Evolutionary conservation across 2,113 vertebrate species (phyloP).

Genomic region (Blennius ocellaris): DNA sequence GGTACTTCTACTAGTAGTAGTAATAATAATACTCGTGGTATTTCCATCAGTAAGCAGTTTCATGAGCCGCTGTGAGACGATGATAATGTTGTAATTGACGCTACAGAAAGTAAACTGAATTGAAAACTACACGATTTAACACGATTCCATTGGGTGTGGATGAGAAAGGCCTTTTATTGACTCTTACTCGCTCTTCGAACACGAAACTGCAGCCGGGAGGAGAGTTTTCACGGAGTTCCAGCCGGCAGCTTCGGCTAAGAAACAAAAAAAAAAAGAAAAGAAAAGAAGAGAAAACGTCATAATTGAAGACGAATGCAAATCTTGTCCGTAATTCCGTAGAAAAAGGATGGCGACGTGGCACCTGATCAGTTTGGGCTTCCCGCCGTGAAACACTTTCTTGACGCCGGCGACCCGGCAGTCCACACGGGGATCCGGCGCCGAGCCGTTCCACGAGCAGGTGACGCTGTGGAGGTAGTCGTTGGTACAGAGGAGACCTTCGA

Average conservation of each 20-base stretch:
- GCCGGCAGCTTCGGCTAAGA: slow-evolving; percentile 57
- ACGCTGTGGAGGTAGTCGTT: slow-evolving; percentile 71
- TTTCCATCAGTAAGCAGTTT: no score
- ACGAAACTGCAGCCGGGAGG: slow-evolving; percentile 65
- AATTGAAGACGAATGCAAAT: neutral
- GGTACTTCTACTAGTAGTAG: no score
- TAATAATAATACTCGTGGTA: no score
- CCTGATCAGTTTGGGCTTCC: fast-evolving
- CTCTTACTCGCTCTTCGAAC: slow-evolving; percentile 61
- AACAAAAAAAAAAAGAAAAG: neutral
- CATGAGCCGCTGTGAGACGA: no score
- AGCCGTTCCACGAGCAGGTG: slow-evolving; percentile 66
- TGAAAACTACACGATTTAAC: no score
- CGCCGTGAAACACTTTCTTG: fast-evolving
- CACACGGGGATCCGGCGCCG: neutral
- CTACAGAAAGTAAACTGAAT: no score
- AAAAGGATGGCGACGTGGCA: slow-evolving; percentile 15
- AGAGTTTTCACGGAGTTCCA: slow-evolving; percentile 28
- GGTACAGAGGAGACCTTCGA: slow-evolving; percentile 66
- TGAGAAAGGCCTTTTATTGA: no score
- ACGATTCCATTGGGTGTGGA: no score
- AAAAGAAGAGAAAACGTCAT: neutral
- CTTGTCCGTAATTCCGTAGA: neutral
- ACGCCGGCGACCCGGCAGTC: slow-evolving; percentile 53
- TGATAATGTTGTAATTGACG: no score